Evolutionary conservation across 2,113 vertebrate genomes (phyloP).

Genomic region (Heterotilapia buettikoferi): DNA sequence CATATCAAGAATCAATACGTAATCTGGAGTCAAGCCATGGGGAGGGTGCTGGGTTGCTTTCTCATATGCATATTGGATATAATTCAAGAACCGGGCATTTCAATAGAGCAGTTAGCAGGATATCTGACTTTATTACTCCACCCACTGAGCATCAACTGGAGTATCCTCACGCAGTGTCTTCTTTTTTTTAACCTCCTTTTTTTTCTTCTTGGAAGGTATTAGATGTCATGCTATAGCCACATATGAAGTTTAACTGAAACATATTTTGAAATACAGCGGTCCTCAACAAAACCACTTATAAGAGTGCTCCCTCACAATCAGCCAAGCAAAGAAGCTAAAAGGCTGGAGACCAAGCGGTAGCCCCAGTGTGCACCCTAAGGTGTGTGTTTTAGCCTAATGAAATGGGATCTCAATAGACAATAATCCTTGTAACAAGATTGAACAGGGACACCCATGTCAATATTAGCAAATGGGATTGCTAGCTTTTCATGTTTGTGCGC

Average conservation of each 20-base stretch:
- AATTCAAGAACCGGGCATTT: constrained; percentile 44
- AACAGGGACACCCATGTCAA: constrained; percentile 75
- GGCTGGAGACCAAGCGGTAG: constrained; percentile 52
- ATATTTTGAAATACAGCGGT: constrained; percentile 65
- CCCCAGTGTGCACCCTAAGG: constrained; percentile 44
- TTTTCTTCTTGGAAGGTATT: not conserved
- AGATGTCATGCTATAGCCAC: not conserved
- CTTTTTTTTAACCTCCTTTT: not conserved
- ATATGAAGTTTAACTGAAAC: constrained; percentile 45
- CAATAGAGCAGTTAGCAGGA: constrained; percentile 16
- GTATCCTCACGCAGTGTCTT: not conserved
- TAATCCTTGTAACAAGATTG: constrained; percentile 78
- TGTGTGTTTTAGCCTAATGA: constrained; percentile 76
- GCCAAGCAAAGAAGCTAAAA: constrained; percentile 62
- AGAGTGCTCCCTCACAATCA: constrained; percentile 54
- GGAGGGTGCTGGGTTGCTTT: constrained; percentile 30
- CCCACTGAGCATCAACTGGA: not conserved
- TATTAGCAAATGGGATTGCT: constrained; percentile 77
- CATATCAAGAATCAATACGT: constrained; percentile 99
- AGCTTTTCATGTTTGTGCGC: constrained; percentile 22
- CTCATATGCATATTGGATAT: constrained; percentile 58
- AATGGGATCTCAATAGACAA: constrained; percentile 78
- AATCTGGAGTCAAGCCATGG: constrained; percentile 88
- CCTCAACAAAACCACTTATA: constrained; percentile 73
- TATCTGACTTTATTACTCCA: constrained; percentile 8